Evolutionary conservation across 2,797 vertebrate genomes (phyloP).

Genomic region (Acridotheres tristis): DNA sequence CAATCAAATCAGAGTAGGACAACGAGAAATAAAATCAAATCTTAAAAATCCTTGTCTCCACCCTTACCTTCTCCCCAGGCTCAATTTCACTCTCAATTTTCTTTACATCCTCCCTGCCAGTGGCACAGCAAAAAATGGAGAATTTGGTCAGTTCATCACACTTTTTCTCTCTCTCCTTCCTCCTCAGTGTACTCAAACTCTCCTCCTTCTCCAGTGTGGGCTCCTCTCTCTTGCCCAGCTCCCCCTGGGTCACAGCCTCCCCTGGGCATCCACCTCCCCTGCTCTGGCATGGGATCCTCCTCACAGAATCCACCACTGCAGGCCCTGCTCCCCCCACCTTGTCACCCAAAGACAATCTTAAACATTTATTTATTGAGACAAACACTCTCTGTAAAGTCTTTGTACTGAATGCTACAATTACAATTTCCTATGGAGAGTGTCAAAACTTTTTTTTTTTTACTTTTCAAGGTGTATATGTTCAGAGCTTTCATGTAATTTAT

Average conservation of each 20-base stretch:
- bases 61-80: background rate
- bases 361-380: conserved; percentile 14
- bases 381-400: background rate
- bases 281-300: background rate
- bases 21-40: background rate
- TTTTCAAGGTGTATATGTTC: background rate
- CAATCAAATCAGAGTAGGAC: background rate
- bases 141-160: background rate
- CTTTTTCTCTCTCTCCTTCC: background rate
- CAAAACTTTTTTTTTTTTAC: background rate
- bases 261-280: accelerated
- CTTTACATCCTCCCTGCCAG: accelerated
- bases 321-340: background rate
- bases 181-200: background rate
- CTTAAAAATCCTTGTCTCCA: background rate
- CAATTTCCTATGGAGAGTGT: background rate
- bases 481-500: background rate
- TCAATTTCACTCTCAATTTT: background rate
- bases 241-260: background rate
- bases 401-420: background rate
- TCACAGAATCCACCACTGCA: background rate
- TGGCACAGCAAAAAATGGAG: background rate
- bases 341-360: background rate
- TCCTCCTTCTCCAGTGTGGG: background rate
- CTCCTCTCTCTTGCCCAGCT: background rate